phyloP scores from a whole-genome alignment of 2,888 invertebrate genomes.

The Eupithecia tripunctaria region DNA sequence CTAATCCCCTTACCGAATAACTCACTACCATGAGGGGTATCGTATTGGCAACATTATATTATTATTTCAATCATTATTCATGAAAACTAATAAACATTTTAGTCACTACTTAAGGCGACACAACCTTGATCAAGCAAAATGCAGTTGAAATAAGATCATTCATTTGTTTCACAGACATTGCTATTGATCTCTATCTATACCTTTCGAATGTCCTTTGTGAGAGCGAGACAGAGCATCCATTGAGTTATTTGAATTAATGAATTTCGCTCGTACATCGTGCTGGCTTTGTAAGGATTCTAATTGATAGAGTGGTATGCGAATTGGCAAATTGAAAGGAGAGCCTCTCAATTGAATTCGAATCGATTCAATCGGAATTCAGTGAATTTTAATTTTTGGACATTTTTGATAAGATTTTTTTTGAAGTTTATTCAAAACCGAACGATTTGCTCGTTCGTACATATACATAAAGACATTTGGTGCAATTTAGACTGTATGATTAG shows the following conservation, averaged over 20 bases:
- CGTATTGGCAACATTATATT: background rate
- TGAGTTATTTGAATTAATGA: slow-evolving; percentile 18
- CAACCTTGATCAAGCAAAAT: slow-evolving; percentile 4
- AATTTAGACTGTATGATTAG: background rate
- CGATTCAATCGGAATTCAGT: background rate
- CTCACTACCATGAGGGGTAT: background rate
- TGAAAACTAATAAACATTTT: background rate
- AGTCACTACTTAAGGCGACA: slow-evolving; percentile 5
- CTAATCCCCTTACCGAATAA: background rate
- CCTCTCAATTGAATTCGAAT: background rate
- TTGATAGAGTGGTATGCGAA: background rate
- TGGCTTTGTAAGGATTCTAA: slow-evolving; percentile 6
- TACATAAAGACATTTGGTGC: background rate
- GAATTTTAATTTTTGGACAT: background rate
- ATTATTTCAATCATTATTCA: background rate
- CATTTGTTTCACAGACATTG: slow-evolving; percentile 1
- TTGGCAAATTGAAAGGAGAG: slow-evolving; percentile 5
- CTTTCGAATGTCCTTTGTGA: slow-evolving; percentile 5
- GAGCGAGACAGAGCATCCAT: slow-evolving; percentile 17
- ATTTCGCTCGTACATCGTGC: slow-evolving; percentile 12
- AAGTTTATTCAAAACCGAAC: background rate
- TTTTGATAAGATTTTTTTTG: background rate
- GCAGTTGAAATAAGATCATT: background rate
- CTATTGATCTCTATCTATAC: slow-evolving; percentile 2
- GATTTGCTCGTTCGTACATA: background rate